These are phyloP conservation scores for Dendroctonus ponderosae DNA, from an alignment of 1,140 invertebrate species.

Conservation along the genomic window DNA sequence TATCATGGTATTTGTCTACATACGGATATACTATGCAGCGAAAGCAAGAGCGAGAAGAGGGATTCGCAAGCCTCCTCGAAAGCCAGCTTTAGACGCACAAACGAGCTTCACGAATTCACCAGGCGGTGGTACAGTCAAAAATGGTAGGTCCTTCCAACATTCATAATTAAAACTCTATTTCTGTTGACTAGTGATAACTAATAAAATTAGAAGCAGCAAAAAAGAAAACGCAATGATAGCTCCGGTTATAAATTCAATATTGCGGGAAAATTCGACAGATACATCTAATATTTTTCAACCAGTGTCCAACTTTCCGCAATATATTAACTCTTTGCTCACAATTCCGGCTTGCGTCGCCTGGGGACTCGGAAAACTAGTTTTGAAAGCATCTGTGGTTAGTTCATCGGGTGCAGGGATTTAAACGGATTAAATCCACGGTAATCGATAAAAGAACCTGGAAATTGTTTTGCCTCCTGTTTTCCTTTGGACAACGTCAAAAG, in stretches of 20 bases:
- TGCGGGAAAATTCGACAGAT: not conserved
- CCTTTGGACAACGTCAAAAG: no score
- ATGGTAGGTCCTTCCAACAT: constrained; percentile 14
- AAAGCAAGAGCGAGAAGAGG: constrained; percentile 83
- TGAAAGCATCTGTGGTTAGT: constrained; percentile 14
- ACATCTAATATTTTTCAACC: constrained; percentile 1
- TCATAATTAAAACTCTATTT: no score
- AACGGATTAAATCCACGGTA: constrained; percentile 9
- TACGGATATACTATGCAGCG: constrained; percentile 96
- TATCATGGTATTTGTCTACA: constrained; percentile 99
- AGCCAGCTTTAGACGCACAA: constrained; percentile 53
- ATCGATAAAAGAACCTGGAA: constrained; percentile 9
- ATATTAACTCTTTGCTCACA: constrained; percentile 5
- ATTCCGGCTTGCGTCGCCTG: not conserved
- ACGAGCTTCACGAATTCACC: constrained; percentile 48
- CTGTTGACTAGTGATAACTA: no score
- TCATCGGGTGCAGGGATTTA: constrained; percentile 8
- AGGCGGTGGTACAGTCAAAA: constrained; percentile 26
- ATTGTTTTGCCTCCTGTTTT: no score
- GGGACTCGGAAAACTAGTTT: constrained; percentile 8
- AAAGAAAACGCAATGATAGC: no score
- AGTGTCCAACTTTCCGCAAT: constrained; percentile 6
- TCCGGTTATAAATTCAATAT: not conserved
- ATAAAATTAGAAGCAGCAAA: no score
- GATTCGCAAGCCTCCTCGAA: constrained; percentile 74